Evolutionary conservation across 1,140 invertebrate genomes (phyloP).

Genomic region (Achroia grisella): DNA sequence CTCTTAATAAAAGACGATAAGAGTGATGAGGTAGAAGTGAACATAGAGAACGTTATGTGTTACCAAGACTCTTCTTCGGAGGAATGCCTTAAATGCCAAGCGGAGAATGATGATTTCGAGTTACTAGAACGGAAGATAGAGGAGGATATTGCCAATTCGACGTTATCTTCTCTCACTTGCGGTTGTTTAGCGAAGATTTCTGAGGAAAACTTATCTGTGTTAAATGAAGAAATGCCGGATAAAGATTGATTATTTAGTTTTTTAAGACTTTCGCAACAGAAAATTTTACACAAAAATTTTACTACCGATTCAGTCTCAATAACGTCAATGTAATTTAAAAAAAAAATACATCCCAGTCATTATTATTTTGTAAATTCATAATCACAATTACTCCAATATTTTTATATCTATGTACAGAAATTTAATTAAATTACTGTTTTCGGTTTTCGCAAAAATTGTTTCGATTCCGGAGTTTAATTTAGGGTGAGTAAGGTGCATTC

Average conservation of each 20-base stretch:
- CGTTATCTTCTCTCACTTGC: conserved; percentile 25
- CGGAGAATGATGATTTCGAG: conserved; percentile 55
- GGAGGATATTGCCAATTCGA: conserved; percentile 36
- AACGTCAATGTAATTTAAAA: no score
- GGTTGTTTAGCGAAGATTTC: conserved; percentile 58
- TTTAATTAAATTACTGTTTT: no score
- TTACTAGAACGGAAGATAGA: conserved; percentile 51
- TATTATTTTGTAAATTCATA: no score
- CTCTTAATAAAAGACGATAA: conserved; percentile 26
- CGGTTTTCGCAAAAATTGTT: no score
- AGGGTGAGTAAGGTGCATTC: no score
- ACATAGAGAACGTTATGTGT: conserved; percentile 55
- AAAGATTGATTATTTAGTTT: conserved; percentile 20
- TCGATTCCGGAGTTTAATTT: no score
- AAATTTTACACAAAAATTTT: no score
- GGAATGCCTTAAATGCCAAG: conserved; percentile 45
- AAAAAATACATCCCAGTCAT: no score
- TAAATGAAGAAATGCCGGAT: conserved; percentile 36
- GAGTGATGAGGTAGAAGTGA: conserved; percentile 49
- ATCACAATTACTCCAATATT: no score
- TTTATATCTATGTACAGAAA: no score
- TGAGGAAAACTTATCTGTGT: conserved; percentile 52
- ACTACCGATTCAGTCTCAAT: no score
- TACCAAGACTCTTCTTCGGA: conserved; percentile 66
- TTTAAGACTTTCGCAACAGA: no score